Conservation (phyloP, 2,888 invertebrate species). For the Nymphalis c-album region DNA sequence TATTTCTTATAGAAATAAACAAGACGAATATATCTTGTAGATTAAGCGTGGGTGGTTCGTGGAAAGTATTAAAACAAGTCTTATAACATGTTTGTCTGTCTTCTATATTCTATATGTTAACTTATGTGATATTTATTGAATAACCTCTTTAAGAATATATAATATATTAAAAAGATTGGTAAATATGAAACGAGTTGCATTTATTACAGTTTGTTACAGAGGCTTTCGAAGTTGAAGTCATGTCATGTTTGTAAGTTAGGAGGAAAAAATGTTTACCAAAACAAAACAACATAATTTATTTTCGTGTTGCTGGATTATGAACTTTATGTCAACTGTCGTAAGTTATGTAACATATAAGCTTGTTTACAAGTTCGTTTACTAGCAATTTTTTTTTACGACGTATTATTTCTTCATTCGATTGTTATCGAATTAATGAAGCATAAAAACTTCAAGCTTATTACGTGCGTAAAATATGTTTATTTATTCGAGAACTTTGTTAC, state of each 20-base stretch:
- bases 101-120: not conserved
- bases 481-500: no score
- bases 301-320: not conserved
- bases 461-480: not conserved
- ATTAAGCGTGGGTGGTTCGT: conserved; percentile 8
- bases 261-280: not conserved
- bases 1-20: conserved; percentile 8
- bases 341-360: not conserved
- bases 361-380: conserved; percentile 3
- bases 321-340: not conserved
- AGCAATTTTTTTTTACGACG: not conserved
- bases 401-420: not conserved
- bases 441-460: not conserved
- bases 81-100: not conserved
- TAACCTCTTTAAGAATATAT: not conserved
- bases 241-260: no score
- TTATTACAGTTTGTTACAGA: no score
- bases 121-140: not conserved
- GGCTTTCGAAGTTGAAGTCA: no score
- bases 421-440: not conserved
- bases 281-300: not conserved
- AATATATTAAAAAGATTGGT: no score
- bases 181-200: no score
- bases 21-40: conserved; percentile 9
- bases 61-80: conserved; percentile 3